Base-by-base conservation (phyloP, 2,888 invertebrate species). In the Tholera decimalis region DNA sequence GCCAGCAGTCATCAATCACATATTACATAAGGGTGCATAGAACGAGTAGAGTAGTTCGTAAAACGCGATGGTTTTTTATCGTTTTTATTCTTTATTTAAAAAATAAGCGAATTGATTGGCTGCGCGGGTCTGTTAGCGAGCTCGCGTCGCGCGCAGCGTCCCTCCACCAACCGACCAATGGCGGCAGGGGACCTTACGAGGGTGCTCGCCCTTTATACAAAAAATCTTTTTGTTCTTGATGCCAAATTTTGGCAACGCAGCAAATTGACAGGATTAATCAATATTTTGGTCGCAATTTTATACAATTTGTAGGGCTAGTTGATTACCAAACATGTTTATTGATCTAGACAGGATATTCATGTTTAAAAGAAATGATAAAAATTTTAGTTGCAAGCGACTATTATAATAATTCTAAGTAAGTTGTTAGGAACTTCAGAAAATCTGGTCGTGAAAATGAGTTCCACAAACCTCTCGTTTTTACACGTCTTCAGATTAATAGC, bases 61-160 rank as follows among this genome's bases (percentile, higher is more conserved):
- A 91, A 91, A 88, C 81, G 77, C 61, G 73, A 80, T 73, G 60
- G 84, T 91, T 93, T 95, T 95, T 95, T 94, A 93, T 84, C 88
- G 91, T 90, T 93, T 91, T 91, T 90, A 86, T 91, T 88, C 90
- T 92, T 93, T 94, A 94, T 94, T 94, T 94, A 94, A 95, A 95
- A 94, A 94, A 94, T 91, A 83, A 88, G 92, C 82, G 91, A 93
- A 95, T 95, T 94, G 94, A 95, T 95, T 95, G 95, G 95, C 91
- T 95, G 93, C 93, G 94, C 92, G 88, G 82, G 80, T 73, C 77
- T 61, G 73, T 78, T 72, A 57, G 71, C 85, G 66, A 86, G 88
- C 90, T 86, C 83, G 74, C 76, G 77, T 67, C 65, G 75, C 83
- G 89, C 91, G 87, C 88, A 84, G 90, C 88, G 87, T 86, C 89